phyloP scores from a whole-genome alignment of 2,797 vertebrate genomes.

The Gymnocypris eckloni region DNA sequence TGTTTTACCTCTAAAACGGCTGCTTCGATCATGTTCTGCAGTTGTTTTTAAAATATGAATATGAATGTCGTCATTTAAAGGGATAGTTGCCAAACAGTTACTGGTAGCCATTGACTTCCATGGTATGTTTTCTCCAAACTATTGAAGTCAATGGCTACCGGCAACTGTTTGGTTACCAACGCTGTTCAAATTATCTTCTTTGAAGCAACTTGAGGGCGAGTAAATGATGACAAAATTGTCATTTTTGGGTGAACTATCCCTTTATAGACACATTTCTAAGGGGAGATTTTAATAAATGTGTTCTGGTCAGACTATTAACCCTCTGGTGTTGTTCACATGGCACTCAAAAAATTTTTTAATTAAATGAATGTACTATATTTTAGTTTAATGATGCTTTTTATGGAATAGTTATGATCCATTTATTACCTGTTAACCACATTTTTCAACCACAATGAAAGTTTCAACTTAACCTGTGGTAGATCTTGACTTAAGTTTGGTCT shows the following conservation, averaged over 20 bases:
- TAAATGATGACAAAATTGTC: neutral
- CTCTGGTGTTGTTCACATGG: no score
- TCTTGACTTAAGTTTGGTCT: neutral
- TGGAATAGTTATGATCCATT: no score
- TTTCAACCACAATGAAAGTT: neutral
- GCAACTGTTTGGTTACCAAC: neutral
- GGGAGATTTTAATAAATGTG: neutral
- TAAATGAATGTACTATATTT: no score
- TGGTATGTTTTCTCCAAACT: neutral
- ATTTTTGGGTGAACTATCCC: neutral
- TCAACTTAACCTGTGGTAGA: neutral
- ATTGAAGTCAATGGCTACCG: neutral
- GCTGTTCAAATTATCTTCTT: neutral
- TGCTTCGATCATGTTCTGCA: neutral
- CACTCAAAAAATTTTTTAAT: no score
- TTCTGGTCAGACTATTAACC: neutral
- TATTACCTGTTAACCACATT: neutral
- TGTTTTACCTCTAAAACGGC: neutral
- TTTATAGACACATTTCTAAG: neutral
- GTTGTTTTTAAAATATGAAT: neutral
- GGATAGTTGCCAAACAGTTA: neutral
- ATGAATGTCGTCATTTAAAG: neutral
- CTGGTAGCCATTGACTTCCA: neutral
- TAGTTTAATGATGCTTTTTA: no score
- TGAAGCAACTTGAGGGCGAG: neutral